Evolutionary conservation across 2,797 vertebrate species (phyloP).

Genomic region (Sebastes hubbsi): DNA sequence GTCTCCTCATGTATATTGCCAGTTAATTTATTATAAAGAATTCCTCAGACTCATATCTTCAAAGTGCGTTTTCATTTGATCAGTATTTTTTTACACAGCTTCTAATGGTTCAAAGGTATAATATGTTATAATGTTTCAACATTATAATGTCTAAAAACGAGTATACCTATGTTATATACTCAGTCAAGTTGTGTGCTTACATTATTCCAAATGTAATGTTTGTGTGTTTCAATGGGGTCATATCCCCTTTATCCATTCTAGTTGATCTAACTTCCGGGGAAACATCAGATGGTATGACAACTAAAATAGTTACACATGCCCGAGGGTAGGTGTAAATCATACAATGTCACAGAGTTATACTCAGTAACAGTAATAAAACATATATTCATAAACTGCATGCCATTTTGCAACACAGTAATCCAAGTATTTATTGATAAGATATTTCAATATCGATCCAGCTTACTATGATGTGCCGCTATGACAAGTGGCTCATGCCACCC

Average conservation of each 20-base stretch:
- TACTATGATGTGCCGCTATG: not conserved
- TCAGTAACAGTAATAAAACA: not conserved
- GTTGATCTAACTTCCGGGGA: not conserved
- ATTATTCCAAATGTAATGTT: not conserved
- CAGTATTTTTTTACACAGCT: not conserved
- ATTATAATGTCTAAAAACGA: not conserved
- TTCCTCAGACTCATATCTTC: constrained; percentile 19
- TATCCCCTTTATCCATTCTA: not conserved
- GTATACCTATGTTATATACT: not conserved
- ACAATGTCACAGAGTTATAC: not conserved
- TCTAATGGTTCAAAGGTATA: not conserved
- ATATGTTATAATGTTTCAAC: not conserved
- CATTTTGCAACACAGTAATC: not conserved
- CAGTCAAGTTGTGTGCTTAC: rapidly evolving
- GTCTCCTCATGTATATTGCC: constrained; percentile 31
- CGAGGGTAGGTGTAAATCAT: not conserved
- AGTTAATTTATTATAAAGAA: constrained; percentile 41
- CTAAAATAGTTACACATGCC: not conserved
- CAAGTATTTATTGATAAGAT: not conserved
- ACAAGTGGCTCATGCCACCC: not conserved
- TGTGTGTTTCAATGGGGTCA: not conserved
- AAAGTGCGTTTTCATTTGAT: constrained; percentile 34
- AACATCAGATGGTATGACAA: not conserved
- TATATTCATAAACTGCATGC: not conserved
- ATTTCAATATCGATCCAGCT: not conserved